These are phyloP conservation scores for Poecilobothrus nobilitatus DNA, from an alignment of 2,888 invertebrate species.

Conservation along the genomic window DNA sequence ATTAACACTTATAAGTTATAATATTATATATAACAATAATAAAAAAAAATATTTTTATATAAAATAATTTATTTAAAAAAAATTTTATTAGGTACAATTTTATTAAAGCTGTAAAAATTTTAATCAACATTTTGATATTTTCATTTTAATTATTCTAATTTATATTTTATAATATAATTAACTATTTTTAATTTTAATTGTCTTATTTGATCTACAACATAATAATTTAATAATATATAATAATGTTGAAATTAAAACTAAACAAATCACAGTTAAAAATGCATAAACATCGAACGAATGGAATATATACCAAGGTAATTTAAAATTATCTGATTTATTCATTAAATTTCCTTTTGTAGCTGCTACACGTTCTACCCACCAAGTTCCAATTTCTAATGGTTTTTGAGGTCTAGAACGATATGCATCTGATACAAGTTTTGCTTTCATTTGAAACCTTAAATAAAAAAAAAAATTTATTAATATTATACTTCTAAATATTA, in stretches of 20 bases:
- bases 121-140: too few species aligned
- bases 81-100: background rate
- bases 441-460: slow-evolving; percentile 32
- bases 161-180: background rate
- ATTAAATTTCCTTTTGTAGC: slow-evolving; percentile 48
- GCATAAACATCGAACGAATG: slow-evolving; percentile 45
- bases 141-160: too few species aligned
- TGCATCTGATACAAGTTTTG: slow-evolving; percentile 42
- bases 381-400: slow-evolving; percentile 50
- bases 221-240: background rate
- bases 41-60: too few species aligned
- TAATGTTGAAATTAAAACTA: slow-evolving; percentile 13
- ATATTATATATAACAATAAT: too few species aligned
- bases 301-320: slow-evolving; percentile 45
- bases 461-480: background rate
- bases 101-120: background rate
- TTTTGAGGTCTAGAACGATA: slow-evolving; percentile 48
- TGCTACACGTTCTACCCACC: slow-evolving; percentile 58
- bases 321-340: slow-evolving; percentile 40
- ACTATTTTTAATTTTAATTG: background rate
- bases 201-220: background rate
- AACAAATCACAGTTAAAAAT: slow-evolving; percentile 22
- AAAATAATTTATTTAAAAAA: too few species aligned
- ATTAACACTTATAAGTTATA: too few species aligned
- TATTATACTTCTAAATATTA: background rate